phyloP scores from a whole-genome alignment of 2,113 vertebrate species.

The Odocoileus hemionus region DNA sequence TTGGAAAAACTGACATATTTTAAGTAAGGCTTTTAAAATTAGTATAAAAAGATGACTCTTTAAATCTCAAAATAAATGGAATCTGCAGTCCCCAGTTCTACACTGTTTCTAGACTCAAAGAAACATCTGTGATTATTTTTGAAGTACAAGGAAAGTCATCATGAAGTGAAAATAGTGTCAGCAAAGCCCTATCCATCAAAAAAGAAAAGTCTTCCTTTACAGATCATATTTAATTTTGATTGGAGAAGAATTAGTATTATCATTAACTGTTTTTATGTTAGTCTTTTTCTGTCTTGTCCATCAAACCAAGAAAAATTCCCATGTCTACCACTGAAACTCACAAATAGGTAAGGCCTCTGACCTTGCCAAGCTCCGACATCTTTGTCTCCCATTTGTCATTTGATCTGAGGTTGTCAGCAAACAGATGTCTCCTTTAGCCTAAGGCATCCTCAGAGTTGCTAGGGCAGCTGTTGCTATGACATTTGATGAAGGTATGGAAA shows the following conservation, averaged over 20 bases:
- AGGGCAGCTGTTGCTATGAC: constrained; percentile 78
- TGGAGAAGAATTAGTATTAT: constrained; percentile 72
- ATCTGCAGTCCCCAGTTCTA: not conserved
- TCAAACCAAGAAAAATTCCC: constrained; percentile 36
- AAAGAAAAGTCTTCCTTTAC: not conserved
- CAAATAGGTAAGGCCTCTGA: constrained; percentile 57
- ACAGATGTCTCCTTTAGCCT: constrained; percentile 81
- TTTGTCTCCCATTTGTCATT: constrained; percentile 75
- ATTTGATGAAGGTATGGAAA: constrained; percentile 72
- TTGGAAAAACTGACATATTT: not conserved
- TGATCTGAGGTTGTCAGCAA: constrained; percentile 78
- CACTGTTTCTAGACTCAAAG: not conserved
- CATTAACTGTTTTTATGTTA: constrained; percentile 67
- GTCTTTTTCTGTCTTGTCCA: constrained; percentile 37
- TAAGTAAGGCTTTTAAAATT: not conserved
- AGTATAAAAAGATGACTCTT: not conserved
- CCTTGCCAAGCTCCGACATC: constrained; percentile 59
- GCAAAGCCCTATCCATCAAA: constrained; percentile 19
- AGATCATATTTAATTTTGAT: constrained; percentile 48
- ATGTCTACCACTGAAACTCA: constrained; percentile 63
- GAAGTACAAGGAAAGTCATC: not conserved
- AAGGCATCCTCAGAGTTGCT: constrained; percentile 10
- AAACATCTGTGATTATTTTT: constrained; percentile 12
- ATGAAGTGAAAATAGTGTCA: not conserved
- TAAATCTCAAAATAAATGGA: not conserved